Evolutionary conservation across 2,888 invertebrate species (phyloP).

Genomic region (Acronicta leporina): DNA sequence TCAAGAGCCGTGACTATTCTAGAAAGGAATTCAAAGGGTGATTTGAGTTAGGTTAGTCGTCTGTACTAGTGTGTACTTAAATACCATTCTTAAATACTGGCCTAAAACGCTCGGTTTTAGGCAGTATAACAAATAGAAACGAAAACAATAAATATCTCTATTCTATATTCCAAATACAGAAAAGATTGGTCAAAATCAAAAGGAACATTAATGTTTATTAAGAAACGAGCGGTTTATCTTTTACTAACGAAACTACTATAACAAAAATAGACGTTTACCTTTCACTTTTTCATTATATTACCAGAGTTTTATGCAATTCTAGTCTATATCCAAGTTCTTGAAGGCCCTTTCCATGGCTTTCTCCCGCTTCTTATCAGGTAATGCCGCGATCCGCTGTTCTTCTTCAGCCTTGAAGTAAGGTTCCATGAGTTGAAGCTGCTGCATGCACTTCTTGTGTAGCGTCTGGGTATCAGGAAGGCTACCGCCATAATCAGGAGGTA

Average conservation of each 20-base stretch:
- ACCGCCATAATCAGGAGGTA: conserved; percentile 91
- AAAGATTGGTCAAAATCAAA: conserved; percentile 12
- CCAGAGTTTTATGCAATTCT: conserved; percentile 44
- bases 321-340: conserved; percentile 92
- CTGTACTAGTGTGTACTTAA: too few species aligned
- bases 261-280: conserved; percentile 20
- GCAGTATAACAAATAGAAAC: conserved; percentile 23
- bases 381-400: conserved; percentile 76
- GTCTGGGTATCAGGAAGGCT: conserved; percentile 85
- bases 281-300: conserved; percentile 35
- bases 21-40: neutral
- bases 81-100: neutral
- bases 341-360: conserved; percentile 91
- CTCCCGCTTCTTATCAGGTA: conserved; percentile 81
- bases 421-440: conserved; percentile 72
- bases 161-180: conserved; percentile 1
- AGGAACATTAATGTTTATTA: too few species aligned
- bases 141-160: neutral
- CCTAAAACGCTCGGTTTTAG: conserved; percentile 5
- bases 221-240: conserved; percentile 10
- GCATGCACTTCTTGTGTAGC: conserved; percentile 80
- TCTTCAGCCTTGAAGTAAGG: conserved; percentile 82
- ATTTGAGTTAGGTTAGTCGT: too few species aligned
- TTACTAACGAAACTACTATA: conserved; percentile 22
- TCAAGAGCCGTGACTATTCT: neutral